Percentiles rank a stretch among this genome's conserved stretches.
Conservation (phyloP, 2,888 invertebrate genomes). For the Gonocerus acuteangulatus region DNA sequence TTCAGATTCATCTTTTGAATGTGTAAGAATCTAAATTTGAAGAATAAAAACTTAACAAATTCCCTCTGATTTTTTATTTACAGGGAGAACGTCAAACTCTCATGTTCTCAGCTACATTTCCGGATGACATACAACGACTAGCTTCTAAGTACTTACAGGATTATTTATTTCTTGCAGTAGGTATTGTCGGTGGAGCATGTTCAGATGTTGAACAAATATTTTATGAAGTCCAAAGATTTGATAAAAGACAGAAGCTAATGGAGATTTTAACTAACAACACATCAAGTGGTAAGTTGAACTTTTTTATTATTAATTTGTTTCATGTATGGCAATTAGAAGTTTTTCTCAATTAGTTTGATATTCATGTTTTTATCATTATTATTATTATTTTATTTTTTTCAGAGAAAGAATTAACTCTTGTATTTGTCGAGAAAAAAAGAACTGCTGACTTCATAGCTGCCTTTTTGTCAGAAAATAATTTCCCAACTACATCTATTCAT, state of each 20-base stretch:
- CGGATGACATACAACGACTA: slow-evolving; percentile 69
- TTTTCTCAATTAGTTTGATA: neutral
- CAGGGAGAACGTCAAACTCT: slow-evolving; percentile 57
- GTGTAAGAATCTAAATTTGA: no score
- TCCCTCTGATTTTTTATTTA: no score
- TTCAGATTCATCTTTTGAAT: no score
- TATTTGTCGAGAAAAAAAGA: slow-evolving; percentile 86
- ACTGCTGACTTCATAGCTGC: slow-evolving; percentile 85
- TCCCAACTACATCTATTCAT: slow-evolving; percentile 64
- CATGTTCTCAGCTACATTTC: slow-evolving; percentile 74
- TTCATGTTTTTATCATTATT: neutral
- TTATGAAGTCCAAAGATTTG: slow-evolving; percentile 58
- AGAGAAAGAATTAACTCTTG: slow-evolving; percentile 58
- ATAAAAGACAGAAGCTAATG: slow-evolving; percentile 66
- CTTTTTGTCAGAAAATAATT: slow-evolving; percentile 66
- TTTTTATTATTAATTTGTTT: neutral
- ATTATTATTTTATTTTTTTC: slow-evolving; percentile 42
- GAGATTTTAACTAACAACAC: slow-evolving; percentile 53
- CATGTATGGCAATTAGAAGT: neutral
- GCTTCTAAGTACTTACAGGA: slow-evolving; percentile 65
- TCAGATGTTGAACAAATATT: slow-evolving; percentile 79
- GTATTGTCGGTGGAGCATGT: slow-evolving; percentile 88
- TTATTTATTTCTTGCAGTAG: slow-evolving; percentile 84
- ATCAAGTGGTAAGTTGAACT: slow-evolving; percentile 43
- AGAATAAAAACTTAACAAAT: no score